Percentiles rank a stretch among this genome's conserved stretches.
Conservation (phyloP, 2,113 vertebrate genomes). For the Neofelis nebulosa region DNA sequence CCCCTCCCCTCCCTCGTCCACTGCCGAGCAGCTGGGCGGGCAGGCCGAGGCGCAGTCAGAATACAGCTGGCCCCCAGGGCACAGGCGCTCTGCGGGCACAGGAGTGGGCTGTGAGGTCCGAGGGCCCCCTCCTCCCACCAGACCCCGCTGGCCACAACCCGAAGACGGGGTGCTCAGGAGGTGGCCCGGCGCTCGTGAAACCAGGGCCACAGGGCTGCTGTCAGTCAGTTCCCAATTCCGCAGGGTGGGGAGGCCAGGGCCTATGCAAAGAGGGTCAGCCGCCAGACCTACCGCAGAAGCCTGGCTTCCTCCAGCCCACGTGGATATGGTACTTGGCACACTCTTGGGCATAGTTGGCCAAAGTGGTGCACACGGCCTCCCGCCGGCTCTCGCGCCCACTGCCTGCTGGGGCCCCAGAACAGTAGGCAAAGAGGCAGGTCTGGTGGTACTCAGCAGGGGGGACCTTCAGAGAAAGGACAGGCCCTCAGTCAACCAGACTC, state of each 20-base stretch:
- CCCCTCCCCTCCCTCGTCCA: constrained; percentile 54
- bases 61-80: constrained; percentile 86
- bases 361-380: constrained; percentile 85
- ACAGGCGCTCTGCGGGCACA: constrained; percentile 85
- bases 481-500: background rate
- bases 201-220: background rate
- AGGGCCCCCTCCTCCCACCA: background rate
- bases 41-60: constrained; percentile 93
- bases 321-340: constrained; percentile 86
- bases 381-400: background rate
- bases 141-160: too few relatives aligned
- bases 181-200: background rate
- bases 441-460: constrained; percentile 87
- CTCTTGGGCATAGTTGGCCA: constrained; percentile 89
- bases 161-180: accelerated
- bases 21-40: constrained; percentile 86
- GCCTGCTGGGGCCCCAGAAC: constrained; percentile 69
- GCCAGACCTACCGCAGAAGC: constrained; percentile 87
- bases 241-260: background rate
- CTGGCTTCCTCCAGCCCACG: constrained; percentile 86
- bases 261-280: background rate
- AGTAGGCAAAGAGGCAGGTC: constrained; percentile 89
- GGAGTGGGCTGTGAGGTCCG: background rate
- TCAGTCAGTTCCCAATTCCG: background rate
- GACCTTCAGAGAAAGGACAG: constrained; percentile 80